Conservation (phyloP, 2,888 invertebrate species). For the Ceratothoa steindachneri region DNA sequence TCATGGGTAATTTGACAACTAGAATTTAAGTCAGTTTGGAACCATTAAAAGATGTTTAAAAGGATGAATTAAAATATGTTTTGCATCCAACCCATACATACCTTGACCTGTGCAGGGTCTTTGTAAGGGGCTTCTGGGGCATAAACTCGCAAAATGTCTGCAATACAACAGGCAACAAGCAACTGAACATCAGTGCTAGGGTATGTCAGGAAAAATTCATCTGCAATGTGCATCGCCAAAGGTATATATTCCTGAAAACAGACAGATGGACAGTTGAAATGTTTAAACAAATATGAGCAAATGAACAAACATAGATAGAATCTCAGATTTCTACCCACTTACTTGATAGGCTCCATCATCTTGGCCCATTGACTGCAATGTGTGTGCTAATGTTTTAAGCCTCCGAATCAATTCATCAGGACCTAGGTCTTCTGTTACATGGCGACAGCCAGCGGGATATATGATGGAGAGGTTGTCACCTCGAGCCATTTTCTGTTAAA, state of each 20-base stretch:
- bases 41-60: background rate
- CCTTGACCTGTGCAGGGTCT: constrained; percentile 85
- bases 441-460: constrained; percentile 92
- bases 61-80: background rate
- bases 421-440: constrained; percentile 88
- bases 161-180: constrained; percentile 93
- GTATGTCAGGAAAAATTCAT: constrained; percentile 87
- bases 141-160: constrained; percentile 91
- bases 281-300: background rate
- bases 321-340: too few relatives aligned
- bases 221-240: constrained; percentile 83
- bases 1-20: too few relatives aligned
- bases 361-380: constrained; percentile 88
- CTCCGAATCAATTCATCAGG: constrained; percentile 92
- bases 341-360: constrained; percentile 54
- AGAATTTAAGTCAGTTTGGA: too few relatives aligned
- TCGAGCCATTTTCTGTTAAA: constrained; percentile 35
- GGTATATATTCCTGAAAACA: constrained; percentile 69
- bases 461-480: constrained; percentile 59
- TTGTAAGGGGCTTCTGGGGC: constrained; percentile 97
- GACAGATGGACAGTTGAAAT: background rate
- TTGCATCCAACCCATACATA: constrained; percentile 48
- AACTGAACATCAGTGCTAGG: constrained; percentile 87
- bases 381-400: constrained; percentile 86
- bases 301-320: background rate